Base-by-base conservation (phyloP, 2,888 invertebrate genomes). In the Drosophila formosana region DNA sequence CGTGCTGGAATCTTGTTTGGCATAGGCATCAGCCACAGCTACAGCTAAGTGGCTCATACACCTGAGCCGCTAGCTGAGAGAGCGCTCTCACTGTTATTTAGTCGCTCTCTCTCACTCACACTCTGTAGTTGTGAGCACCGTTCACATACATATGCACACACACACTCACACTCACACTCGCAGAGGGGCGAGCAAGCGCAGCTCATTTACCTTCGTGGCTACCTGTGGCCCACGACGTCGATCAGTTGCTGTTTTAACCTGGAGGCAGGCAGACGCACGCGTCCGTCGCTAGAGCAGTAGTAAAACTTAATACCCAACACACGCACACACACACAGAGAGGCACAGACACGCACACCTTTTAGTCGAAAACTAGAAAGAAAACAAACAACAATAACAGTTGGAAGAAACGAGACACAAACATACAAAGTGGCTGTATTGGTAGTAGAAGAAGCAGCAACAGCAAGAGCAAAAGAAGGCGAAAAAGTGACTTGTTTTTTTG, bases 1-100 rank as follows among this genome's bases (percentile, higher is more conserved):
- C 85, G 87, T 89, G 89, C 66, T 84, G 89, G 84, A 83, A 88
- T 88, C 82, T 83, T 74, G 87, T 73, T 85, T 83, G 80, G 79
- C 76, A 70, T 66, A 51, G 53, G 66, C 72, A 72, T 45, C 49
- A 64, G 30, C 18, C 18, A 18, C 65, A 66, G 26, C 69, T 66
- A 60, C 45, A 70, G 60, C 45, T 66, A 75, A 75, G 61, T 77
- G 80, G 75, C 72, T 58, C n/a, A 68, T 72, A 72, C 80, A 79
- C 75, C 76, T 78, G 80, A 75, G 80, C 63, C 66, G 60, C 41
- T 43, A 76, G 45, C 32, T 13, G 28, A 9, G 11, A 26, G 46
- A 7, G 30, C 50, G n/a, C 53, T 37, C 45, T 49, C 56, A n/a
- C 37, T 32, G 28, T 37, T 58, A 34, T 34, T 52, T 26, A 30